Percentiles rank a stretch among this genome's conserved stretches.
Conservation (phyloP, 2,888 invertebrate species). For the Patella pellucida region DNA sequence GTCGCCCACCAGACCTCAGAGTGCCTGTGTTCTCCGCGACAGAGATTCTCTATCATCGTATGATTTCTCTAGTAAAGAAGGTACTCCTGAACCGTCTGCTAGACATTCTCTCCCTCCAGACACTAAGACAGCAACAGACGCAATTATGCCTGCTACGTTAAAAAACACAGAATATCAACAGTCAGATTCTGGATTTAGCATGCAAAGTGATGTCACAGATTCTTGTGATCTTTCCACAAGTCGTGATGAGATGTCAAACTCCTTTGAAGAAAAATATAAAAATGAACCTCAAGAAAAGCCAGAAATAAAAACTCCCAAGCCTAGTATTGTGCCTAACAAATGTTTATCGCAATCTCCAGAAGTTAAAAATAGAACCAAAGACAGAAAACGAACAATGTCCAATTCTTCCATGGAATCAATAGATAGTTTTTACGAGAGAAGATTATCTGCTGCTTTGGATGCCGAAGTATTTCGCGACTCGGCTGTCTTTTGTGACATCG, state of each 20-base stretch:
- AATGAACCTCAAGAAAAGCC: constrained; percentile 35
- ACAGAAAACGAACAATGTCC: constrained; percentile 20
- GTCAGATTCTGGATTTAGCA: constrained; percentile 57
- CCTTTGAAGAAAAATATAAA: neutral
- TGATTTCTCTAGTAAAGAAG: constrained; percentile 22
- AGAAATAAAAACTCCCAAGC: constrained; percentile 7
- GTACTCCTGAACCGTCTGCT: constrained; percentile 13
- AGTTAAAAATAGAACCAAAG: neutral
- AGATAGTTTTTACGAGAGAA: constrained; percentile 60
- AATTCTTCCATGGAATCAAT: constrained; percentile 35
- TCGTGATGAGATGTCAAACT: neutral
- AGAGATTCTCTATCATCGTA: constrained; percentile 20
- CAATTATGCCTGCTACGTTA: constrained; percentile 19
- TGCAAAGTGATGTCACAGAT: constrained; percentile 47
- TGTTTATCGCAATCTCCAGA: neutral
- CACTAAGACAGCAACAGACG: constrained; percentile 1
- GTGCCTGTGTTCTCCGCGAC: constrained; percentile 13
- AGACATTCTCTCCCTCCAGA: constrained; percentile 20
- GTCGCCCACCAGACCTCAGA: constrained; percentile 7
- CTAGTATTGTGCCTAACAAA: constrained; percentile 6
- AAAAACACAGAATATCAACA: constrained; percentile 45
- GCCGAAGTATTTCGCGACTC: constrained; percentile 84
- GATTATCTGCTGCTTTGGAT: constrained; percentile 69
- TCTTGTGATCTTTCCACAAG: constrained; percentile 12
- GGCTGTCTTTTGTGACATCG: constrained; percentile 83